A percentile compares a stretch with the other conserved stretches of the same genome.
Evolutionary conservation across 2,797 vertebrate species (phyloP).

Genomic region (Apogon hyalosoma): DNA sequence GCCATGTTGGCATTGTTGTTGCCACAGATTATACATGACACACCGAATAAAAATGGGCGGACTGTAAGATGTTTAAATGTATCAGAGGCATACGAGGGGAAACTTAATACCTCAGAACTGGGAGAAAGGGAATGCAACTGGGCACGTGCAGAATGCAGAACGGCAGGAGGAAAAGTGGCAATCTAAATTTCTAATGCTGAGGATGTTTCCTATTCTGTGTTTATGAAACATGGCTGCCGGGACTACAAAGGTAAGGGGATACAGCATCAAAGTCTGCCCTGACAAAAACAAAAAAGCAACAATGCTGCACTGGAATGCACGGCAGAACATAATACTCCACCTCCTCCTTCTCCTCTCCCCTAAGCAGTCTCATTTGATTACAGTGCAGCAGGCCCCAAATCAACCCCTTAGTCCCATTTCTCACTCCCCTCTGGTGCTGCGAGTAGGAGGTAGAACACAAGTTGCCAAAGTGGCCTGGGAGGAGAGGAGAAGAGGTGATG

Average conservation of each 20-base stretch:
- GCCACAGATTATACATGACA: constrained; percentile 82
- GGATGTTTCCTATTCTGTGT: constrained; percentile 85
- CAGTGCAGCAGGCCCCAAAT: constrained; percentile 75
- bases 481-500: constrained; percentile 52
- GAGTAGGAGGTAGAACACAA: constrained; percentile 73
- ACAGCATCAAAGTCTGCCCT: constrained; percentile 83
- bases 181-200: constrained; percentile 87
- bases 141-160: constrained; percentile 80
- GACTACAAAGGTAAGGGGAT: constrained; percentile 86
- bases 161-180: constrained; percentile 67
- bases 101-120: constrained; percentile 74
- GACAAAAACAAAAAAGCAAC: constrained; percentile 83
- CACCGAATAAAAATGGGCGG: constrained; percentile 69
- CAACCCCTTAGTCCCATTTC: constrained; percentile 69
- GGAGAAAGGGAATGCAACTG: constrained; percentile 75
- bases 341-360: constrained; percentile 71
- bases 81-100: constrained; percentile 78
- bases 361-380: constrained; percentile 83
- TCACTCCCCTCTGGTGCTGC: constrained; percentile 55
- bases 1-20: constrained; percentile 77
- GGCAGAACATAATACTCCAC: constrained; percentile 79
- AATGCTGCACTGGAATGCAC: constrained; percentile 79
- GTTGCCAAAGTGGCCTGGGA: constrained; percentile 68
- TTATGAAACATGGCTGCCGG: constrained; percentile 87
- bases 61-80: constrained; percentile 78